Evolutionary conservation across 2,113 vertebrate species (phyloP), one percentile per base, ranked within the genome.

Genomic region (Tetraodon nigroviridis): DNA sequence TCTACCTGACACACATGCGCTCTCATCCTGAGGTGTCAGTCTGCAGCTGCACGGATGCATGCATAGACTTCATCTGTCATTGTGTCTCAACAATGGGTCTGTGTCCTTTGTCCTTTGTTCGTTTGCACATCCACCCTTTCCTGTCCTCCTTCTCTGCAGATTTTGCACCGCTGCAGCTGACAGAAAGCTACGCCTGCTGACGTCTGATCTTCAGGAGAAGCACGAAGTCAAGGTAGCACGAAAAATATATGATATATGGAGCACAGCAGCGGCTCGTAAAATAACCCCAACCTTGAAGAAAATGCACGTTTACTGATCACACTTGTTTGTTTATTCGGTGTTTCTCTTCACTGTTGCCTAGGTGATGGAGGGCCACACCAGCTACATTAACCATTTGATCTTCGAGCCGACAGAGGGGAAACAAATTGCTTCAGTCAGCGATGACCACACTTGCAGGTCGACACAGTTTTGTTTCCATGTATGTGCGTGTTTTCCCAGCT

Each of bases 361-460:
- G 96, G 83, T 89, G 69, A 92, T 98, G 83, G 91, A 93, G 53
- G 96, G 97, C 55, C 97, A 99, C 83, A 89, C 92, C 61, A 92
- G 92, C 89, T 97, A 95, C 85, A 92, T 99, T 78, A 99, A 99
- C 85, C 93, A 93, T 69, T 74, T 99, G 87, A 94, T 95, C 45
- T 99, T 98, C 78, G 92, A 94, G 71, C 95, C 97, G 58, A 92
- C 75, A 6, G 93, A 93, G 73, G 97, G 95, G 79, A 93, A 93
- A 82, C 93, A 93, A 86, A 89, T 99, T 63, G 96, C 96, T 86
- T 98, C 95, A 51, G 95, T 98, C 83, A 95, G 96, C 61, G 97
- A 98, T 67, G 95, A 98, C 84, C 95, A 97, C 90, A 97, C 97
- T 74, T 99, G 96, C 92, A 96, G 97, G 97, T 99, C 89, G 61